Percentiles rank a stretch among this genome's conserved stretches.
Evolutionary conservation across 2,113 vertebrate species (phyloP).

Genomic region (Rhinopomastus cyanomelas): DNA sequence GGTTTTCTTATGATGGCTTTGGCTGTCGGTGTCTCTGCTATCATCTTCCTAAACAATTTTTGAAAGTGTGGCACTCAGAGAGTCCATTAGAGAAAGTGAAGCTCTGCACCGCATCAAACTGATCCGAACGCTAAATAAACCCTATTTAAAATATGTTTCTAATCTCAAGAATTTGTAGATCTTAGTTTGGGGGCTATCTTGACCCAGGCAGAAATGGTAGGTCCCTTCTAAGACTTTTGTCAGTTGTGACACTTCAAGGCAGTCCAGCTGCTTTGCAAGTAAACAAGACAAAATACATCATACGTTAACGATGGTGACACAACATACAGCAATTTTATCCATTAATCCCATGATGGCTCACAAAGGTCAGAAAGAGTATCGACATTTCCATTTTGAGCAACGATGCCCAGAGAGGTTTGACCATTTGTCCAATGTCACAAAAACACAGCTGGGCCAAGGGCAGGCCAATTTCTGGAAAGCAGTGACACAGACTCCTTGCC

Average conservation of each 20-base stretch:
- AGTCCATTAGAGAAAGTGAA: not conserved
- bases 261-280: not conserved
- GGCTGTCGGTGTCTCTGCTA: not conserved
- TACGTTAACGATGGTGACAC: not conserved
- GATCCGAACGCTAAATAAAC: not conserved
- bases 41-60: not conserved
- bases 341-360: not conserved
- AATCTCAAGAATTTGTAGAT: not conserved
- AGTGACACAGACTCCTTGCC: not conserved
- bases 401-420: not conserved
- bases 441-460: conserved; percentile 11
- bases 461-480: not conserved
- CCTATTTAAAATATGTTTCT: not conserved
- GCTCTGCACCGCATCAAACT: not conserved
- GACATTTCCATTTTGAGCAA: conserved; percentile 47
- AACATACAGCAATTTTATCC: conserved; percentile 32
- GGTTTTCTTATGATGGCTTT: not conserved
- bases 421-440: conserved; percentile 15
- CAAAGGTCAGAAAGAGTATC: conserved; percentile 3
- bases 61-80: not conserved
- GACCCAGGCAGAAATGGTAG: not conserved
- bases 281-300: conserved; percentile 12
- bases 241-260: conserved; percentile 1
- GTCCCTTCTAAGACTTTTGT: not conserved
- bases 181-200: not conserved